phyloP scores from a whole-genome alignment of 2,113 vertebrate genomes.

The Periophthalmus modestus region DNA sequence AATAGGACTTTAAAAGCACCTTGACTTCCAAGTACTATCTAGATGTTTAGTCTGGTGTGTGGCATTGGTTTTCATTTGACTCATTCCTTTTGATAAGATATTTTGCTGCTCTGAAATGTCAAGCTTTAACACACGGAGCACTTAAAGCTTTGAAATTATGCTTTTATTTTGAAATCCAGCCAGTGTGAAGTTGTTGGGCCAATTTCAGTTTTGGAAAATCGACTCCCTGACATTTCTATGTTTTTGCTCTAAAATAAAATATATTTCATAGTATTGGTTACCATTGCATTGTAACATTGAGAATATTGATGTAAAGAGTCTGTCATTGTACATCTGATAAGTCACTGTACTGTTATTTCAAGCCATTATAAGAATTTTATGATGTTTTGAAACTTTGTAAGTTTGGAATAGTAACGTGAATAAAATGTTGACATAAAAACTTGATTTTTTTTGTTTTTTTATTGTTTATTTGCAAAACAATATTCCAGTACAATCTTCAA shows the following conservation, averaged over 20 bases:
- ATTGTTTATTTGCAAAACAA: no score
- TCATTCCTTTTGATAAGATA: conserved; percentile 1
- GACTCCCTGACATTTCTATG: not conserved
- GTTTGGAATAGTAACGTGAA: no score
- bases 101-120: not conserved
- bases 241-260: not conserved
- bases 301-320: no score
- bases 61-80: not conserved
- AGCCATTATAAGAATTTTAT: not conserved
- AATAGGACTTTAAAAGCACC: not conserved
- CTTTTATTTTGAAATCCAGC: not conserved
- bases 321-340: not conserved
- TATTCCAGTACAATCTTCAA: no score
- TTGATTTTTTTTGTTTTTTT: no score
- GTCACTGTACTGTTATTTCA: not conserved
- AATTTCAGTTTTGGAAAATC: not conserved
- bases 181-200: not conserved
- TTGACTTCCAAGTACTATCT: not conserved
- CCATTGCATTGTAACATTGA: not conserved
- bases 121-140: conserved; percentile 3
- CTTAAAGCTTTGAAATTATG: not conserved
- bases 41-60: not conserved
- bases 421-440: no score
- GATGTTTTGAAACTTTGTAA: not conserved
- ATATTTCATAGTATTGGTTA: not conserved